Conservation (phyloP, 53 echinoderm and acorn worm species). For the Stichopus horrens region DNA sequence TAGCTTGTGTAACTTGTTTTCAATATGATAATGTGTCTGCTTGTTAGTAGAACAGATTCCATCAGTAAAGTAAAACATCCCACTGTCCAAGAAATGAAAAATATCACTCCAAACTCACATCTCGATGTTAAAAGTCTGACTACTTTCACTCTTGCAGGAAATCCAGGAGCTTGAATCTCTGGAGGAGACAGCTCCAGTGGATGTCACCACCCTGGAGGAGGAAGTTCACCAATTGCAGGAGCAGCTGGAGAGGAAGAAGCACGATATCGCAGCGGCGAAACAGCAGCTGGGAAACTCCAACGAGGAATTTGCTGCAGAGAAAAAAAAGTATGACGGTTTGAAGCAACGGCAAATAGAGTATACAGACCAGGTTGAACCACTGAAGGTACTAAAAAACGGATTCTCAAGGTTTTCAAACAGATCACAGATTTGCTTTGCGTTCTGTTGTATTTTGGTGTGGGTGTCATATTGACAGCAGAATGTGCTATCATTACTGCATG, state of each 20-base stretch:
- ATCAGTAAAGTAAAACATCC: no score
- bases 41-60: no score
- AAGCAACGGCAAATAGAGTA: constrained; percentile 43
- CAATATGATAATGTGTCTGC: no score
- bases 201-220: constrained; percentile 81
- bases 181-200: constrained; percentile 69
- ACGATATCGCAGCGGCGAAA: constrained; percentile 49
- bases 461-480: no score
- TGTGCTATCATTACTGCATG: no score
- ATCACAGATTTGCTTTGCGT: not conserved
- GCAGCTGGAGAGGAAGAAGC: constrained; percentile 42
- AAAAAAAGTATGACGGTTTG: constrained; percentile 44
- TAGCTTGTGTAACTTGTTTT: no score
- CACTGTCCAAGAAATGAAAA: no score
- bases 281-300: constrained; percentile 51
- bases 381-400: constrained; percentile 60
- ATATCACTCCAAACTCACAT: no score
- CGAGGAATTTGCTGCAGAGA: constrained; percentile 48
- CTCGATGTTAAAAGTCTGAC: no score
- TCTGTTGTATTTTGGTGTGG: not conserved
- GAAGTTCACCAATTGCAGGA: constrained; percentile 67
- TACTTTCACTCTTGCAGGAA: no score
- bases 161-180: constrained; percentile 66
- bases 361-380: constrained; percentile 73
- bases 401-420: not conserved